Evolutionary conservation across 2,888 invertebrate genomes (phyloP).

Genomic region (Linnaemya tessellans): DNA sequence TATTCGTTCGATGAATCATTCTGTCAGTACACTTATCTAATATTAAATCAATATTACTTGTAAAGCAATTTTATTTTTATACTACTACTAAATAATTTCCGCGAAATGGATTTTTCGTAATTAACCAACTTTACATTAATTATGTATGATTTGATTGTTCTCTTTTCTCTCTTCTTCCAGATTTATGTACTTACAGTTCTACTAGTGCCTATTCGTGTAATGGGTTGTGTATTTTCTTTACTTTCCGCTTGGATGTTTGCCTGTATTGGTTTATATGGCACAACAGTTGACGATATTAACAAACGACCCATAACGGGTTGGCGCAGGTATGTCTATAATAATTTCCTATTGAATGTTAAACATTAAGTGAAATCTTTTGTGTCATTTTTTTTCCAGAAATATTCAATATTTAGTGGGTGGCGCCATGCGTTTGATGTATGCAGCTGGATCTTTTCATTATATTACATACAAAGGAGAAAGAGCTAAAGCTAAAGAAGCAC

Average conservation of each 20-base stretch:
- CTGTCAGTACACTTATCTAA: too few species aligned
- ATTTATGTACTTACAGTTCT: slow-evolving; percentile 93
- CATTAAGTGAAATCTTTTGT: not conserved
- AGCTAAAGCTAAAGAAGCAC: slow-evolving; percentile 88
- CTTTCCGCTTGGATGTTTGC: slow-evolving; percentile 93
- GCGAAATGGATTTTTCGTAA: not conserved
- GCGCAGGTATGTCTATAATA: slow-evolving; percentile 88
- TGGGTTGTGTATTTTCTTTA: slow-evolving; percentile 90
- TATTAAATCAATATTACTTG: too few species aligned
- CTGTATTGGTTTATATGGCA: slow-evolving; percentile 91
- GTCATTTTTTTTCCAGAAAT: slow-evolving; percentile 83
- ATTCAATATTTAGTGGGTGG: slow-evolving; percentile 87
- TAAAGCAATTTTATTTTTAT: too few species aligned
- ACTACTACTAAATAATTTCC: too few species aligned
- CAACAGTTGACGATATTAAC: slow-evolving; percentile 91
- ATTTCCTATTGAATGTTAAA: slow-evolving; percentile 11
- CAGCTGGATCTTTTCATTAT: slow-evolving; percentile 92
- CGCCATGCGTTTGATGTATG: slow-evolving; percentile 90
- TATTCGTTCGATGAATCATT: too few species aligned
- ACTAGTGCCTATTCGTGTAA: slow-evolving; percentile 91
- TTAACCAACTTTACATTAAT: slow-evolving; percentile 7
- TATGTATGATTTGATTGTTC: not conserved
- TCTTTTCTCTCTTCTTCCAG: slow-evolving; percentile 80
- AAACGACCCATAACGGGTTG: slow-evolving; percentile 92
- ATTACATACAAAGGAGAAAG: slow-evolving; percentile 89